Percentiles rank a stretch among this genome's conserved stretches.
Evolutionary conservation across 2,113 vertebrate species (phyloP).

Genomic region (Pelusios castaneus): DNA sequence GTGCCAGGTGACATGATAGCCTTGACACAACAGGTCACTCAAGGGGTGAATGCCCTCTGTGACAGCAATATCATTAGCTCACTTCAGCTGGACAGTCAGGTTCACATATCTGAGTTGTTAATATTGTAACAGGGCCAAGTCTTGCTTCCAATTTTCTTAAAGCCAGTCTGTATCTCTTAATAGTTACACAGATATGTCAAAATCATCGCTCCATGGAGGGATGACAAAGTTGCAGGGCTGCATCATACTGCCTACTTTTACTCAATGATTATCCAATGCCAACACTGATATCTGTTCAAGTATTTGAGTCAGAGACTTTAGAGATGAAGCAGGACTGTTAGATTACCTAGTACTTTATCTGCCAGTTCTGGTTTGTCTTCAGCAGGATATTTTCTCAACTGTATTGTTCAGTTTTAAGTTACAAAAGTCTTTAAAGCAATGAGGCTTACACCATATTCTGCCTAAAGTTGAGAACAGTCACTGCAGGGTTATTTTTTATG

Average conservation of each 20-base stretch:
- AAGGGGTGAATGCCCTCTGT: background rate
- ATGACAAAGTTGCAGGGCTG: background rate
- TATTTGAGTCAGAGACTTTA: background rate
- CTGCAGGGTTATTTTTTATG: background rate
- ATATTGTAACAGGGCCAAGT: background rate
- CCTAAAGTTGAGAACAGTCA: background rate
- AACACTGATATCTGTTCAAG: background rate
- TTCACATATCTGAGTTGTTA: background rate
- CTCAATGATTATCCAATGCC: background rate
- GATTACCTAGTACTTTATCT: background rate
- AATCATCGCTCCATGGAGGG: background rate
- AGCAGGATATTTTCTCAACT: background rate
- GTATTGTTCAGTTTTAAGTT: background rate
- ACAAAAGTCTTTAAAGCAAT: background rate
- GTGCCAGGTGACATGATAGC: background rate
- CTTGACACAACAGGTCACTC: background rate
- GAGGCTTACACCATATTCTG: background rate
- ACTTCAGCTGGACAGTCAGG: rapidly evolving
- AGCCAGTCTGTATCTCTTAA: background rate
- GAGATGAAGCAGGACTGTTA: background rate
- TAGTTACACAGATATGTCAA: background rate
- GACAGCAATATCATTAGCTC: background rate
- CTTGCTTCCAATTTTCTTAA: background rate
- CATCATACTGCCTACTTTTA: background rate
- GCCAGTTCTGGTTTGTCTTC: background rate